phyloP scores from a whole-genome alignment of 2,888 invertebrate genomes.

The Hoplodrina ambigua region DNA sequence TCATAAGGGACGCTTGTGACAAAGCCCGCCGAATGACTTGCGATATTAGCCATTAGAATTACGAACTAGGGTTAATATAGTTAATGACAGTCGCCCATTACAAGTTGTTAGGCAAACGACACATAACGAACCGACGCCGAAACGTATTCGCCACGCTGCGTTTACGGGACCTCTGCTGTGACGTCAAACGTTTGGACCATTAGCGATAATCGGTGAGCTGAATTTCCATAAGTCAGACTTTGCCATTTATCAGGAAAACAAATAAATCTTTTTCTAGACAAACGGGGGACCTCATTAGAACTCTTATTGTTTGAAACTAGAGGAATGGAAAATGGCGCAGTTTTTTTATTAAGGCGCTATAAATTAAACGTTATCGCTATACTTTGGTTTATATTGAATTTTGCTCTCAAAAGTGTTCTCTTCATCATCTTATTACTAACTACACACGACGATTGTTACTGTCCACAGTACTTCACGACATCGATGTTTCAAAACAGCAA shows the following conservation, averaged over 20 bases:
- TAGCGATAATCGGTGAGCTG: slow-evolving; percentile 50
- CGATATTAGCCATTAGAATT: slow-evolving; percentile 79
- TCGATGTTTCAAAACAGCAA: not conserved
- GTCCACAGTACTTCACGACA: not conserved
- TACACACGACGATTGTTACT: not conserved
- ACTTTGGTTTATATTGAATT: too few relatives aligned
- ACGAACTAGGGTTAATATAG: slow-evolving; percentile 87
- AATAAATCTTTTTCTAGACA: not conserved
- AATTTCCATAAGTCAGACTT: slow-evolving; percentile 18
- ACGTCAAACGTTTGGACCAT: slow-evolving; percentile 71
- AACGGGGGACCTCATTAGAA: not conserved
- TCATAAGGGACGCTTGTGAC: slow-evolving; percentile 64
- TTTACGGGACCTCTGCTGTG: slow-evolving; percentile 75
- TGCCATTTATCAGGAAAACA: slow-evolving; percentile 2
- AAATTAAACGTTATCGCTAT: not conserved
- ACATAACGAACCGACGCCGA: slow-evolving; percentile 87
- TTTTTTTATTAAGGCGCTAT: slow-evolving; percentile 19
- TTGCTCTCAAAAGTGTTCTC: not conserved
- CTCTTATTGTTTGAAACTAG: not conserved
- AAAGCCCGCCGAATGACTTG: slow-evolving; percentile 80
- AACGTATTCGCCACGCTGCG: slow-evolving; percentile 87
- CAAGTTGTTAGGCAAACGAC: slow-evolving; percentile 86
- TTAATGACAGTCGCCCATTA: slow-evolving; percentile 88
- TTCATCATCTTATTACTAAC: not conserved
- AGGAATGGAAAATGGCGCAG: not conserved